phyloP scores from a whole-genome alignment of 2,797 vertebrate species.

The Spheniscus humboldti region DNA sequence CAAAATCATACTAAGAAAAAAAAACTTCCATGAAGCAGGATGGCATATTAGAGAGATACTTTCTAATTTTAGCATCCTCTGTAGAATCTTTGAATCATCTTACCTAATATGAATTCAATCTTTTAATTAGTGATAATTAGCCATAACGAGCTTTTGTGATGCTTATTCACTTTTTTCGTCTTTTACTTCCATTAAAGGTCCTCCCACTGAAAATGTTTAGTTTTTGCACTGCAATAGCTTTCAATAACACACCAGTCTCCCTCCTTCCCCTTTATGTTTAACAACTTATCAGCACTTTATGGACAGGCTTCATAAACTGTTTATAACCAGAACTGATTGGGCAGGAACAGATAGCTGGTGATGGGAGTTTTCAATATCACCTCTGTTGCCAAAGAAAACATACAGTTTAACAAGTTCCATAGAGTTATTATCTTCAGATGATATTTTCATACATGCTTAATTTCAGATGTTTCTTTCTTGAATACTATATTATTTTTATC shows the following conservation, averaged over 20 bases:
- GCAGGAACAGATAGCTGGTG: background rate
- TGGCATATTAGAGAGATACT: background rate
- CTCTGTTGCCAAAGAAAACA: background rate
- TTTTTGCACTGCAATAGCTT: background rate
- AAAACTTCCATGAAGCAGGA: background rate
- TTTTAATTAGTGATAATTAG: background rate
- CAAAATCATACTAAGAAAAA: background rate
- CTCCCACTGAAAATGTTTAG: background rate
- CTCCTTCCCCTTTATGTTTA: background rate
- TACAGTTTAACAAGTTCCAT: background rate
- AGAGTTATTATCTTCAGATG: background rate
- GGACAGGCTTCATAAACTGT: background rate
- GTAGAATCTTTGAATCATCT: background rate
- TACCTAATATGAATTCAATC: background rate
- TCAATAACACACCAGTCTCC: background rate
- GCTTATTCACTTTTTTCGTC: background rate
- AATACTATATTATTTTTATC: background rate
- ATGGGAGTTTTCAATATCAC: background rate
- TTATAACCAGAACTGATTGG: background rate
- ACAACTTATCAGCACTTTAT: background rate
- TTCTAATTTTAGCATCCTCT: constrained; percentile 4
- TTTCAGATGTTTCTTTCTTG: background rate
- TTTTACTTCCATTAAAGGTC: background rate
- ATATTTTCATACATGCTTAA: background rate
- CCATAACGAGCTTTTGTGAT: background rate